phyloP scores from a whole-genome alignment of 1,140 invertebrate genomes.

The Aphidius gifuensis region DNA sequence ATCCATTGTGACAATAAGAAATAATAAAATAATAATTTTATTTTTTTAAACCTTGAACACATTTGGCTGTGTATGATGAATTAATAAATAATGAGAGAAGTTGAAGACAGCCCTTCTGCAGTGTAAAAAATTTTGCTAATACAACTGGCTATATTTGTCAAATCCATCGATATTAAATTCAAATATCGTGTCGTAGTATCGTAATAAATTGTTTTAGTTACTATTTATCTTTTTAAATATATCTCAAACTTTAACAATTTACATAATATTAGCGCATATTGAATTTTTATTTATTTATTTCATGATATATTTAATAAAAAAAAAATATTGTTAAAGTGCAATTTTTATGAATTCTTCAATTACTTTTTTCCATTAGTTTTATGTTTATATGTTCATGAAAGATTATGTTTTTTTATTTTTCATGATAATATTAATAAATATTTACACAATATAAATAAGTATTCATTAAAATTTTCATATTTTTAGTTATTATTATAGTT shows the following conservation, averaged over 20 bases:
- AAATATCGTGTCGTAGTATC: conserved; percentile 22
- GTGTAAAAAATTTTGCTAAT: background rate
- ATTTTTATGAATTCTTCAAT: no score
- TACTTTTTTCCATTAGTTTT: no score
- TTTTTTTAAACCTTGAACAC: background rate
- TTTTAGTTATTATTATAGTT: no score
- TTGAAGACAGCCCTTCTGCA: conserved; percentile 13
- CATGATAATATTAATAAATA: no score
- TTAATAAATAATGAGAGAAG: conserved; percentile 41
- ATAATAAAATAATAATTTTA: conserved; percentile 8
- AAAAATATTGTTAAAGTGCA: no score
- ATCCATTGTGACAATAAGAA: background rate
- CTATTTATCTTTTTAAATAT: conserved; percentile 27
- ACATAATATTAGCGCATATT: conserved; percentile 40
- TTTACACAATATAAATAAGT: no score
- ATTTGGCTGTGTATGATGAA: conserved; percentile 25
- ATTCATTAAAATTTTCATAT: no score
- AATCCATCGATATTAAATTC: conserved; percentile 46
- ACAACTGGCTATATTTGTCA: conserved; percentile 24
- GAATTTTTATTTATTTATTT: background rate
- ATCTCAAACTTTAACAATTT: conserved; percentile 44
- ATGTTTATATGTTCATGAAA: no score
- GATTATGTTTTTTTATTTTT: no score
- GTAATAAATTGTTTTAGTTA: conserved; percentile 41
- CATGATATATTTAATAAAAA: no score